phyloP scores from a whole-genome alignment of 2,797 vertebrate genomes.

The Lindbergichthys nudifrons region DNA sequence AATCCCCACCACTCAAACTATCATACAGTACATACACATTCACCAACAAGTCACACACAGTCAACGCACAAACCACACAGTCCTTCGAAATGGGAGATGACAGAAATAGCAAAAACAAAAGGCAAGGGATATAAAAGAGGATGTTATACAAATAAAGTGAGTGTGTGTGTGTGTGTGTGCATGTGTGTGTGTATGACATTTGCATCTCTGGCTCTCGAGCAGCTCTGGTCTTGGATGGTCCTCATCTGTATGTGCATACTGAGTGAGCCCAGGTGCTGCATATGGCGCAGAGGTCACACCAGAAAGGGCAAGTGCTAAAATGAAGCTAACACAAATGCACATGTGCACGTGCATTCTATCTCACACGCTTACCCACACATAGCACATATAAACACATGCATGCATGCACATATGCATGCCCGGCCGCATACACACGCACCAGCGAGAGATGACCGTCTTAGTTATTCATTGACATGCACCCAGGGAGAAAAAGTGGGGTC shows the following conservation, averaged over 20 bases:
- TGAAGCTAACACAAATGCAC: slow-evolving; percentile 79
- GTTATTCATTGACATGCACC: slow-evolving; percentile 78
- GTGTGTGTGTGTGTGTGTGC: slow-evolving; percentile 41
- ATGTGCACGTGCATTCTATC: slow-evolving; percentile 62
- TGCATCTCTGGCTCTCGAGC: slow-evolving; percentile 80
- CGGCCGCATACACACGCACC: slow-evolving; percentile 35
- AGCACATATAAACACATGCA: slow-evolving; percentile 48
- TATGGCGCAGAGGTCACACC: slow-evolving; percentile 83
- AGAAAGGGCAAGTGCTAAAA: slow-evolving; percentile 86
- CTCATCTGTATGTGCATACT: slow-evolving; percentile 87
- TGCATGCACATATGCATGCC: slow-evolving; percentile 27
- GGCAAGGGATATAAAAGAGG: slow-evolving; percentile 71
- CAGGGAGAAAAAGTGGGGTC: slow-evolving; percentile 52
- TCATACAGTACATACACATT: slow-evolving; percentile 37
- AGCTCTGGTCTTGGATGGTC: slow-evolving; percentile 78
- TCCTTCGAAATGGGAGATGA: slow-evolving; percentile 49
- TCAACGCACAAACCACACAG: slow-evolving; percentile 33
- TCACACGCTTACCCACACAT: slow-evolving; percentile 38
- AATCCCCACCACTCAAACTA: slow-evolving; percentile 66
- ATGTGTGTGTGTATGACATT: slow-evolving; percentile 74
- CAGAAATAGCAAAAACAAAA: slow-evolving; percentile 72
- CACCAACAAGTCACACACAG: slow-evolving; percentile 38
- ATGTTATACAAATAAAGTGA: slow-evolving; percentile 71
- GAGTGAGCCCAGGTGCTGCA: slow-evolving; percentile 86
- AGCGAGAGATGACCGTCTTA: slow-evolving; percentile 61